These are phyloP conservation scores for Drosophila littoralis DNA, from an alignment of 1,140 invertebrate species.

Conservation along the genomic window DNA sequence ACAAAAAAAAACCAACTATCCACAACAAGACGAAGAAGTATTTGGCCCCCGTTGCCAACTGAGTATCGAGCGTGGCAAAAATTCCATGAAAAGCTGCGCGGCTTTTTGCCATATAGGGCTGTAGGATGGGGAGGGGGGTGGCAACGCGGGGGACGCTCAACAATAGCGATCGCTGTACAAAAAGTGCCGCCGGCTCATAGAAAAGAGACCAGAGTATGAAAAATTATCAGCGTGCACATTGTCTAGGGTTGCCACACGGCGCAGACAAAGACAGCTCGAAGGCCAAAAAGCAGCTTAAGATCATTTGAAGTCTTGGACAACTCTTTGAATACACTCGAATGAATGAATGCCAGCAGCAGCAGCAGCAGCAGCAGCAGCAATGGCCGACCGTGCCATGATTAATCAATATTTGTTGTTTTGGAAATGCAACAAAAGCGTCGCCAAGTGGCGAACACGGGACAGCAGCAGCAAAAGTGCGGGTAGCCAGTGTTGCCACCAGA, in stretches of 20 bases:
- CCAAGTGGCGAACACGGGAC: constrained; percentile 49
- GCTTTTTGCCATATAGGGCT: constrained; percentile 23
- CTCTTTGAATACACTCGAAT: constrained; percentile 35
- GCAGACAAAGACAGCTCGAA: constrained; percentile 69
- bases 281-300: constrained; percentile 79
- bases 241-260: not conserved
- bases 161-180: constrained; percentile 35
- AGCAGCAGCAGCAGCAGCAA: constrained; percentile 45
- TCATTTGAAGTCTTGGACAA: constrained; percentile 57
- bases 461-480: not conserved
- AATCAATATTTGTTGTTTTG: constrained; percentile 77
- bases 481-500: constrained; percentile 20
- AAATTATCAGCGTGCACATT: constrained; percentile 50
- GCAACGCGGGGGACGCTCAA: not conserved
- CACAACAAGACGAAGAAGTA: constrained; percentile 14
- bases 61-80: constrained; percentile 21
- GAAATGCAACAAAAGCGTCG: constrained; percentile 76
- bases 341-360: constrained; percentile 47
- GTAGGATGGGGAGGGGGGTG: not conserved
- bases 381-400: constrained; percentile 68
- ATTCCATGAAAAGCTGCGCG: constrained; percentile 17
- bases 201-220: constrained; percentile 53
- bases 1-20: not conserved
- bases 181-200: constrained; percentile 28
- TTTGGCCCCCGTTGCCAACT: not conserved